Conservation (phyloP, 2,888 invertebrate genomes). For the Apamea crenata region DNA sequence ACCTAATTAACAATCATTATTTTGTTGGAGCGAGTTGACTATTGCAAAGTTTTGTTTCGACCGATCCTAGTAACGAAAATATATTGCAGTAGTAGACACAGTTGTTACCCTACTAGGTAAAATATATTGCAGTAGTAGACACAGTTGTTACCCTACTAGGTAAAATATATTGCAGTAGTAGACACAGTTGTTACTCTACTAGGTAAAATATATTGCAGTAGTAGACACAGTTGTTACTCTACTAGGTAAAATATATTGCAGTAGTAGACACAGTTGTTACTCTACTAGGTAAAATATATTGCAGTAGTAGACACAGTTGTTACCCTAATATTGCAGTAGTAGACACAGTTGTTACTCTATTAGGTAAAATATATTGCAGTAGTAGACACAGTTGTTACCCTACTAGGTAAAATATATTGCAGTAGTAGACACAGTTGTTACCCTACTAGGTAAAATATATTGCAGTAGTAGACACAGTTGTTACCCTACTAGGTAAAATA, state of each 20-base stretch:
- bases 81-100: not conserved
- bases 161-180: not conserved
- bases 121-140: not conserved
- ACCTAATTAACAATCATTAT: not conserved
- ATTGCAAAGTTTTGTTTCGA: not conserved
- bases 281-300: not conserved
- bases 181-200: not conserved
- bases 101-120: not conserved
- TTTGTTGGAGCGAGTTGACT: not conserved
- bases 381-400: not conserved
- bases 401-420: not conserved
- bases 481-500: not conserved
- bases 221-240: not conserved
- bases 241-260: not conserved
- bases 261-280: not conserved
- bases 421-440: not conserved
- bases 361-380: not conserved
- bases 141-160: not conserved
- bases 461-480: not conserved
- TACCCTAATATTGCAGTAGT: not conserved
- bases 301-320: not conserved
- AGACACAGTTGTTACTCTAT: not conserved
- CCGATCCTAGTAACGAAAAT: not conserved
- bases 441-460: not conserved
- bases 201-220: not conserved